phyloP scores from a whole-genome alignment of 1,140 invertebrate species.

The Caerostris darwini region DNA sequence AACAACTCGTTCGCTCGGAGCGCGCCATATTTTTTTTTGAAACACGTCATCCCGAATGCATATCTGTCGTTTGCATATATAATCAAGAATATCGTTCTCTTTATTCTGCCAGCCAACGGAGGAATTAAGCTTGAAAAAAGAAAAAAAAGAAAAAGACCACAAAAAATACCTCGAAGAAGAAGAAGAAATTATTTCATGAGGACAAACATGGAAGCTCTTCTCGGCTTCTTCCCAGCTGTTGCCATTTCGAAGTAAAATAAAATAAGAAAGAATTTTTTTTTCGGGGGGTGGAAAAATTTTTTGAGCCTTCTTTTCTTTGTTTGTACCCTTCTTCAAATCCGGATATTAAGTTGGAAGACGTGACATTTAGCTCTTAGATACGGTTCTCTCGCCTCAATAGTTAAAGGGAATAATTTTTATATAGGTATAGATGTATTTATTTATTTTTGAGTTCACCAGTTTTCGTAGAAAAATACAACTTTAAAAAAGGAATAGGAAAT shows the following conservation, averaged over 20 bases:
- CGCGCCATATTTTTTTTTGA: not conserved
- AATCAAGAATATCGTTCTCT: not conserved
- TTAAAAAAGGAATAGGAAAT: too few relatives aligned
- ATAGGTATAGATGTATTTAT: not conserved
- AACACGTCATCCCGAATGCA: conserved; percentile 8
- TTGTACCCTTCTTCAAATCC: conserved; percentile 4
- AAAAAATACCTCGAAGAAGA: conserved; percentile 2
- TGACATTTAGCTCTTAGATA: conserved; percentile 20
- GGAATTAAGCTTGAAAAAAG: not conserved
- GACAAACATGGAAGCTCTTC: not conserved
- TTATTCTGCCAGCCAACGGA: not conserved
- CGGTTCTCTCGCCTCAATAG: conserved; percentile 33
- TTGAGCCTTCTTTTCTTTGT: not conserved
- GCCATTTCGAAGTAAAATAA: conserved; percentile 6
- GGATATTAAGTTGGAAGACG: conserved; percentile 46
- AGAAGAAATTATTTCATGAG: conserved; percentile 35
- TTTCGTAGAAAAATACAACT: too few relatives aligned
- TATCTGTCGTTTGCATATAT: conserved; percentile 24
- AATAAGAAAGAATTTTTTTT: not conserved
- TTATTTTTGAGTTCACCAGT: too few relatives aligned
- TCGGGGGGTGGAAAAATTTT: not conserved
- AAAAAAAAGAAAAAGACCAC: not conserved
- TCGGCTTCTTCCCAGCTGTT: conserved; percentile 17
- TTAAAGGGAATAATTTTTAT: not conserved
- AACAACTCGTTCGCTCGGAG: not conserved